These are phyloP conservation scores for Cybosia mesomella DNA, from an alignment of 2,888 invertebrate species.

Conservation along the genomic window DNA sequence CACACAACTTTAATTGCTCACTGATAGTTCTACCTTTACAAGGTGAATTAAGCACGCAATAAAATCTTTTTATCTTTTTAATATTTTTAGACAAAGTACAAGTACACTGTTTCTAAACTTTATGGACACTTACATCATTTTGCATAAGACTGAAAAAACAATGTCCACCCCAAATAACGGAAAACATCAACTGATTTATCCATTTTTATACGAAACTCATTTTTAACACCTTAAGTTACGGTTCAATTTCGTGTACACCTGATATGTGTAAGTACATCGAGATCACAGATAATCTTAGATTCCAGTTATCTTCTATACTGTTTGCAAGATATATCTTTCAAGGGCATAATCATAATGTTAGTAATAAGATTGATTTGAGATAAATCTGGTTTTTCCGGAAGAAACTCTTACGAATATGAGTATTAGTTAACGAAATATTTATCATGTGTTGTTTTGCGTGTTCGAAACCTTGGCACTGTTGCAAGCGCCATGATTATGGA, in stretches of 20 bases:
- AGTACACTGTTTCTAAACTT: background rate
- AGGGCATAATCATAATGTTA: slow-evolving; percentile 19
- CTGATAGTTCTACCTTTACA: background rate
- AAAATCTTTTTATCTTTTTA: too few relatives aligned
- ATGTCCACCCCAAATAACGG: slow-evolving; percentile 20
- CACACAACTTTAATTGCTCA: background rate
- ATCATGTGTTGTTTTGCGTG: too few relatives aligned
- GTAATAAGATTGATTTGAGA: background rate
- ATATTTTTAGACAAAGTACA: background rate
- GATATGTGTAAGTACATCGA: slow-evolving; percentile 23
- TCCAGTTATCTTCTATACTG: slow-evolving; percentile 49
- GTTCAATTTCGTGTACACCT: slow-evolving; percentile 7
- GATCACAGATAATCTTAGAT: slow-evolving; percentile 45
- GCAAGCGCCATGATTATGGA: too few relatives aligned
- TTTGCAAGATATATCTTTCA: slow-evolving; percentile 42
- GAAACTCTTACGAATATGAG: too few relatives aligned
- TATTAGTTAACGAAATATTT: too few relatives aligned
- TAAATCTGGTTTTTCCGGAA: slow-evolving; percentile 7
- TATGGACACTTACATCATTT: slow-evolving; percentile 20
- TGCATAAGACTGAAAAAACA: slow-evolving; percentile 1
- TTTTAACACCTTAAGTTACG: background rate
- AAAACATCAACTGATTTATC: slow-evolving; percentile 21
- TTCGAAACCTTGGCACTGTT: too few relatives aligned
- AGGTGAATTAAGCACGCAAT: slow-evolving; percentile 7
- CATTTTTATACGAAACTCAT: slow-evolving; percentile 9